Evolutionary conservation across 2,797 vertebrate genomes (phyloP).

Genomic region (Macrochelys suwanniensis): DNA sequence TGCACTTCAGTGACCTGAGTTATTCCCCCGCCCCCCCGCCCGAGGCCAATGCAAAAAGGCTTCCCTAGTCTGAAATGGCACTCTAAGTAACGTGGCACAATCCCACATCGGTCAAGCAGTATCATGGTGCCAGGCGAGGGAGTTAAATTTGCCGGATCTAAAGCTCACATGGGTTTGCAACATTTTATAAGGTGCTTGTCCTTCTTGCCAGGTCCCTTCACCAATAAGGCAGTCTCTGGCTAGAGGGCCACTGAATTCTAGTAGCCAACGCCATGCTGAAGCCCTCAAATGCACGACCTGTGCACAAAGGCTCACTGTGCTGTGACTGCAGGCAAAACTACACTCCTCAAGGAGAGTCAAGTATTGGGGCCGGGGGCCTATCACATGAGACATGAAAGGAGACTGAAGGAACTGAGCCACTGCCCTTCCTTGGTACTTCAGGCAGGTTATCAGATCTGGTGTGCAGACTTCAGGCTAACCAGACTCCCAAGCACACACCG

Average conservation of each 20-base stretch:
- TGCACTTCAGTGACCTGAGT: neutral
- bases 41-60: neutral
- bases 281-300: neutral
- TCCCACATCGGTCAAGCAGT: neutral
- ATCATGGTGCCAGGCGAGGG: neutral
- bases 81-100: neutral
- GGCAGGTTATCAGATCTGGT: neutral
- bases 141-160: neutral
- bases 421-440: neutral
- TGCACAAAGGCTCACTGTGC: neutral
- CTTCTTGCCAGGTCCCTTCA: neutral
- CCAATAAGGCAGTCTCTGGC: neutral
- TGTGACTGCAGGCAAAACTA: neutral
- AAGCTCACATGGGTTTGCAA: fast-evolving
- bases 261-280: neutral
- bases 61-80: neutral
- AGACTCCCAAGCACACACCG: neutral
- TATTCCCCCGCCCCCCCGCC: neutral
- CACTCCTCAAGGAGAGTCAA: neutral
- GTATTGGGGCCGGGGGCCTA: neutral
- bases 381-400: neutral
- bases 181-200: neutral
- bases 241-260: neutral
- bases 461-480: no score
- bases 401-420: fast-evolving